These are phyloP conservation scores for Girardia tigrina DNA, from an alignment of 2,888 invertebrate genomes.

Conservation along the genomic window DNA sequence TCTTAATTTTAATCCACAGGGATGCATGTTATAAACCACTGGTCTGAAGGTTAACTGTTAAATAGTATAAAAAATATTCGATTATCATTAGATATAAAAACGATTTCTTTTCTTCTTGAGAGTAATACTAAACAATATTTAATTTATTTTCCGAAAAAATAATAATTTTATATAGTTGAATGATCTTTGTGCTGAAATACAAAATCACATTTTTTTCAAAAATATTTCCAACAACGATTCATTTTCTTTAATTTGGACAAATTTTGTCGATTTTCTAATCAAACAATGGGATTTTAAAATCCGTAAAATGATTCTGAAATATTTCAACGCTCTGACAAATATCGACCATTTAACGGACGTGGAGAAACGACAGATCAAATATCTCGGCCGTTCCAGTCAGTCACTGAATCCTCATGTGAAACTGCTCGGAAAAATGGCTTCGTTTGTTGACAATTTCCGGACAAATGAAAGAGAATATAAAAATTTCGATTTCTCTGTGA, in stretches of 20 bases:
- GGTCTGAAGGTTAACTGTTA: no score
- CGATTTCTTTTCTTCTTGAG: no score
- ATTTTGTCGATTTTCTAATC: background rate
- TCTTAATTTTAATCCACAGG: no score
- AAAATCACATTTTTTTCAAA: background rate
- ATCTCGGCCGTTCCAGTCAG: background rate
- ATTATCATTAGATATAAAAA: no score
- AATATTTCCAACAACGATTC: background rate
- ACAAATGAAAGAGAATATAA: background rate
- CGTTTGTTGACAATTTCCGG: background rate
- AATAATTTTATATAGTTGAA: background rate
- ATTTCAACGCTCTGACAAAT: background rate
- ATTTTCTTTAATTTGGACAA: background rate
- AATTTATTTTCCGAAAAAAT: no score
- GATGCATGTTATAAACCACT: no score
- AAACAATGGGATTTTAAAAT: constrained; percentile 26
- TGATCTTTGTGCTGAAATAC: background rate
- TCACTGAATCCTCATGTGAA: background rate
- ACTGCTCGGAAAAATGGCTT: background rate
- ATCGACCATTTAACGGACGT: background rate
- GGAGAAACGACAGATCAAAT: background rate
- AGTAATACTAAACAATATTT: no score
- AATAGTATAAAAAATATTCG: no score
- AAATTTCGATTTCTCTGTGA: constrained; percentile 9
- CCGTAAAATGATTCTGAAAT: background rate